Evolutionary conservation across 2,113 vertebrate species (phyloP).

Genomic region (Anguilla rostrata): DNA sequence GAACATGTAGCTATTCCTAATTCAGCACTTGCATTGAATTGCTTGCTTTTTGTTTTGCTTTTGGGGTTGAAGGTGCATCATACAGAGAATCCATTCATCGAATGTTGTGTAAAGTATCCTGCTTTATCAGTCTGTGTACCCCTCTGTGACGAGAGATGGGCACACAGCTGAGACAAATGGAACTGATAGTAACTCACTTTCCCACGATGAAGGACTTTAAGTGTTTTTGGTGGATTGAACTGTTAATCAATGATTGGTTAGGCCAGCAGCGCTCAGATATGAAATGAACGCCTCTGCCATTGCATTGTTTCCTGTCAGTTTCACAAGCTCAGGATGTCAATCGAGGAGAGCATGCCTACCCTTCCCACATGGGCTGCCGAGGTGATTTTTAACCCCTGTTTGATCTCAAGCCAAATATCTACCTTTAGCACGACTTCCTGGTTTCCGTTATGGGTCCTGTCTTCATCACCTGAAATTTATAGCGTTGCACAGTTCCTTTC

Average conservation of each 20-base stretch:
- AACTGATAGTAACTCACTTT: background rate
- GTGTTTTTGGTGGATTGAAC: background rate
- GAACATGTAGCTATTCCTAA: background rate
- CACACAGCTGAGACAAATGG: background rate
- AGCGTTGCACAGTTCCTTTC: background rate
- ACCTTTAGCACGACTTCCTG: background rate
- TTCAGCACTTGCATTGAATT: background rate
- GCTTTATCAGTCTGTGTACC: background rate
- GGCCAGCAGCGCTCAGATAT: background rate
- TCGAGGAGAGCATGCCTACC: conserved; percentile 51
- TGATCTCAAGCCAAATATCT: background rate
- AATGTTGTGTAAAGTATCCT: too few species aligned
- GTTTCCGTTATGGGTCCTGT: background rate
- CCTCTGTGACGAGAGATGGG: background rate
- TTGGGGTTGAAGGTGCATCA: too few species aligned
- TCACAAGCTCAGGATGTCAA: conserved; percentile 56
- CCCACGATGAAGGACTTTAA: background rate
- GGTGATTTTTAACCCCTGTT: conserved; percentile 25
- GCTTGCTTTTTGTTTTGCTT: background rate
- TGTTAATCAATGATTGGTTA: background rate
- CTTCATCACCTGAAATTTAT: background rate
- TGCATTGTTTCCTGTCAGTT: conserved; percentile 48
- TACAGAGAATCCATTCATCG: background rate
- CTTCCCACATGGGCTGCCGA: conserved; percentile 37
- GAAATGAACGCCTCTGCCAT: background rate